Evolutionary conservation across 1,140 invertebrate species (phyloP).

Genomic region (Nasonia longicornis): DNA sequence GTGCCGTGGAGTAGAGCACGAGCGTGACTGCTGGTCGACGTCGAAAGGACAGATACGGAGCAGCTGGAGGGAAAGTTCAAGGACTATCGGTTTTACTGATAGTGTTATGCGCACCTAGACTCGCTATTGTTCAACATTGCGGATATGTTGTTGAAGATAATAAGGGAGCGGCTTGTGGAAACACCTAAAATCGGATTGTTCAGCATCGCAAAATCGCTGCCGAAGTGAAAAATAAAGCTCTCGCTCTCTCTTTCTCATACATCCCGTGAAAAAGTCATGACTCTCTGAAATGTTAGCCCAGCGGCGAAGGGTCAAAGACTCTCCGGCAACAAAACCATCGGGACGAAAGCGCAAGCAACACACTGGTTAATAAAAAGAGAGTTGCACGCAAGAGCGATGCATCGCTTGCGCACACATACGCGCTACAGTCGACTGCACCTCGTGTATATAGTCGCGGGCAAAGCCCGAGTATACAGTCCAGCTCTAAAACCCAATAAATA

Average conservation of each 20-base stretch:
- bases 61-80: not conserved
- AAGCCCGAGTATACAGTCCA: not conserved
- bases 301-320: not conserved
- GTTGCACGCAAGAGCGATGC: not conserved
- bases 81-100: not conserved
- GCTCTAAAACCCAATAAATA: constrained; percentile 25
- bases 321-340: not conserved
- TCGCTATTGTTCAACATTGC: too few relatives aligned
- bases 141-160: too few relatives aligned
- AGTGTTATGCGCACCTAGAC: not conserved
- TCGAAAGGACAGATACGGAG: constrained; percentile 15
- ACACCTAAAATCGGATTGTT: not conserved
- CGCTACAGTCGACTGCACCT: not conserved
- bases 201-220: not conserved
- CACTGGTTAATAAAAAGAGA: not conserved
- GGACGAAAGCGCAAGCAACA: not conserved
- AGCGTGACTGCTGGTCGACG: not conserved
- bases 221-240: not conserved
- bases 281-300: not conserved
- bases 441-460: not conserved
- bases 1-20: not conserved
- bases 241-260: not conserved
- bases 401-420: too few relatives aligned
- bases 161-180: not conserved
- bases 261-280: not conserved